Percentiles rank a stretch among this genome's conserved stretches.
Evolutionary conservation across 2,888 invertebrate genomes (phyloP).

Genomic region (Plebejus melissa): DNA sequence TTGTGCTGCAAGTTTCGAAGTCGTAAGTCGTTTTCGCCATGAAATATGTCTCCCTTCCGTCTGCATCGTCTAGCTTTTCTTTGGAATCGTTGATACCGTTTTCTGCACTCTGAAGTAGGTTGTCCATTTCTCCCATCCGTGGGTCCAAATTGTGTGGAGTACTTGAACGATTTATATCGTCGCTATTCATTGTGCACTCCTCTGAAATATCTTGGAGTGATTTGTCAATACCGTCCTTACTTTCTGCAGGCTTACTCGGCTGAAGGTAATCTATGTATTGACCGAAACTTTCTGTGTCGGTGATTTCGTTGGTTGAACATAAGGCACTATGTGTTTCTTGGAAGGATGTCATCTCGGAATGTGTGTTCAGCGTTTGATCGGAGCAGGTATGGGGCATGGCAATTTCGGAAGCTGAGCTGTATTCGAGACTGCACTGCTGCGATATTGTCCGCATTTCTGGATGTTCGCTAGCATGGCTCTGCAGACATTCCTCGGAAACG

Average conservation of each 20-base stretch:
- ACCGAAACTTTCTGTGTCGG: slow-evolving; percentile 73
- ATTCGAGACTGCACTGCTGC: slow-evolving; percentile 85
- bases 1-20: slow-evolving; percentile 69
- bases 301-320: slow-evolving; percentile 73
- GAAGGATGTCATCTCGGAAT: slow-evolving; percentile 69
- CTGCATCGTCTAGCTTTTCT: slow-evolving; percentile 57
- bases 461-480: slow-evolving; percentile 61
- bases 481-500: slow-evolving; percentile 69
- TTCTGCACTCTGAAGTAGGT: slow-evolving; percentile 54
- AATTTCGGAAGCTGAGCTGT: slow-evolving; percentile 80
- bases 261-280: slow-evolving; percentile 72
- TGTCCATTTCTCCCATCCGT: slow-evolving; percentile 54
- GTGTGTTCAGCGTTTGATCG: slow-evolving; percentile 72
- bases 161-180: slow-evolving; percentile 58
- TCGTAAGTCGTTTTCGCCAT: slow-evolving; percentile 68
- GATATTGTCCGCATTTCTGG: slow-evolving; percentile 82
- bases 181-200: slow-evolving; percentile 70
- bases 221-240: slow-evolving; percentile 59
- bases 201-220: slow-evolving; percentile 71
- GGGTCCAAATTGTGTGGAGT: slow-evolving; percentile 53
- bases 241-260: slow-evolving; percentile 56
- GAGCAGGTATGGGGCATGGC: slow-evolving; percentile 75
- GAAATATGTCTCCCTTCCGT: slow-evolving; percentile 63
- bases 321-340: slow-evolving; percentile 73
- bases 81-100: slow-evolving; percentile 48